These are phyloP conservation scores for Exephanes ischioxanthus DNA, from an alignment of 2,888 invertebrate species.

Conservation along the genomic window DNA sequence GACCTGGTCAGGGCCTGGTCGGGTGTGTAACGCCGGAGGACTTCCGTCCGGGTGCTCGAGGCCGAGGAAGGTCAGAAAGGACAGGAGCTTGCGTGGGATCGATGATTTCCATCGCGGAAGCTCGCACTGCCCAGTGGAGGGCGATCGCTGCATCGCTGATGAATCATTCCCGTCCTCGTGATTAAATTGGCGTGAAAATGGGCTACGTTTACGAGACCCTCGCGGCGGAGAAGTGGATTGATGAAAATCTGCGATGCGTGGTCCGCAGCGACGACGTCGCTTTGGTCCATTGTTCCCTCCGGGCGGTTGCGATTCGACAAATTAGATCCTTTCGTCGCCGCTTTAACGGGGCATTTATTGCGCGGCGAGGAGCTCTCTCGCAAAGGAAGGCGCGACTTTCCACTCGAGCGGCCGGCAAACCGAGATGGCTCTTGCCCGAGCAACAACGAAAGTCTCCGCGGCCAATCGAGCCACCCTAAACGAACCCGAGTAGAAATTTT, in stretches of 20 bases:
- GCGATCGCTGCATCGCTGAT: constrained; percentile 15
- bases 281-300: constrained; percentile 52
- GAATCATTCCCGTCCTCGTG: constrained; percentile 55
- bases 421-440: too few species aligned
- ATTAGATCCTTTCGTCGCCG: constrained; percentile 52
- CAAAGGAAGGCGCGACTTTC: background rate
- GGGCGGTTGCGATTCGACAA: constrained; percentile 48
- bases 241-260: constrained; percentile 62
- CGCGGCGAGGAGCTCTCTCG: background rate
- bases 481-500: too few species aligned
- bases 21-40: too few species aligned
- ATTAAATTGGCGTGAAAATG: constrained; percentile 69
- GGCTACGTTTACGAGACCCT: constrained; percentile 64
- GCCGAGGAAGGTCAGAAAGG: background rate
- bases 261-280: background rate
- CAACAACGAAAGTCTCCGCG: too few species aligned
- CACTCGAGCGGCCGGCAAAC: background rate
- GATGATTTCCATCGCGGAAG: background rate
- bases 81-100: background rate
- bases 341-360: background rate
- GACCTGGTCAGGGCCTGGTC: too few species aligned
- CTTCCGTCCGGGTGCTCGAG: too few species aligned
- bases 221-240: constrained; percentile 43
- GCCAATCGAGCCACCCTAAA: too few species aligned
- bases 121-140: background rate